Base-by-base conservation (phyloP, 2,797 vertebrate genomes). In the Sebastes paucispinis region DNA sequence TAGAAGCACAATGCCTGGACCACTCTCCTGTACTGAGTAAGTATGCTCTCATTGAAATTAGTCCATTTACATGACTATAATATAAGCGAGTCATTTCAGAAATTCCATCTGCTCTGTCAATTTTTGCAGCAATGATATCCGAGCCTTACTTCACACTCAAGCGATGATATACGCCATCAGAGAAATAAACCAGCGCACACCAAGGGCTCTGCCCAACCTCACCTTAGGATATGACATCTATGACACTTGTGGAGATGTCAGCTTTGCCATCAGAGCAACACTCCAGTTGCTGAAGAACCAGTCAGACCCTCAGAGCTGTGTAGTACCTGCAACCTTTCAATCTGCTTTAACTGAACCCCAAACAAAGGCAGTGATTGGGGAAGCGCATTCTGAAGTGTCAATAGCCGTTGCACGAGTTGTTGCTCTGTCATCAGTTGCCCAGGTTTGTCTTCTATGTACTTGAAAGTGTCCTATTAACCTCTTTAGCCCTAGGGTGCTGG, bases 211-310 rank as follows among this genome's bases (percentile, higher is more conserved):
- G 5, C 85, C 87, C 8, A 75, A 87, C 78, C 7, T 93, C 75
- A 90, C 82, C 18, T 9, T 95, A 2, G 92, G 91, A 34, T 93
- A 93, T 25, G 82, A 91, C 62, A 91, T 93, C 64, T 91, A 89
- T 22, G 92, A 94, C 85, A 94, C 85, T 3, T 93, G 93, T 57
- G 87, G 68, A 14, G 87, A 93, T 73, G 91, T 89, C 1, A 34
- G 64, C 55, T 22, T 85, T 2, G 89, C 93, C 50, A 34, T 91
- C 24, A 69, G 24, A 55, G 88, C 81, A 2, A 57, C 89, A 1
- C 84, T 90, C 16, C 31, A 85, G 32, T 39, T 93, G 27, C 29
- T 92, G 60, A 68, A 57, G 25, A 57, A 5, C 66, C 69, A 81
- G 1, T 80, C 78, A 6, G 69, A 87, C 24, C 31, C 63, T 3